Percentiles rank a stretch among this genome's conserved stretches.
These are phyloP conservation scores for Cyclophora albipunctata DNA, from an alignment of 2,888 invertebrate species.

Conservation along the genomic window DNA sequence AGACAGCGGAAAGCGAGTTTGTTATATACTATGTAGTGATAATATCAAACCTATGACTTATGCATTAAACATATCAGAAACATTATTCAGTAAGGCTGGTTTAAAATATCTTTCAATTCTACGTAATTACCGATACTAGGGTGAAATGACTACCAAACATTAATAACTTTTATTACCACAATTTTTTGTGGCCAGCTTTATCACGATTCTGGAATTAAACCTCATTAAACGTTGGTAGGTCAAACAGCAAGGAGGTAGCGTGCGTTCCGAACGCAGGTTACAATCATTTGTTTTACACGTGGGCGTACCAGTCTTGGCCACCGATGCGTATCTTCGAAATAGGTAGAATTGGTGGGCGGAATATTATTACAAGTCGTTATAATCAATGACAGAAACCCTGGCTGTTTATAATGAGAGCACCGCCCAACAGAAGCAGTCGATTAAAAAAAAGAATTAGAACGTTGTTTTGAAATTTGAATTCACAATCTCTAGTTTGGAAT, in stretches of 20 bases:
- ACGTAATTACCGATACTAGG: no score
- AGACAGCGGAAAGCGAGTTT: no score
- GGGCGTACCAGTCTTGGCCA: slow-evolving; percentile 52
- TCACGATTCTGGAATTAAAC: slow-evolving; percentile 18
- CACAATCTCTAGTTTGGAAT: background rate
- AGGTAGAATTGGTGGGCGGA: slow-evolving; percentile 70
- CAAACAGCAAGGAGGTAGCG: slow-evolving; percentile 17
- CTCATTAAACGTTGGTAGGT: slow-evolving; percentile 3
- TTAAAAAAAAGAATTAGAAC: slow-evolving; percentile 26
- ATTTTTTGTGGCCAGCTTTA: slow-evolving; percentile 9
- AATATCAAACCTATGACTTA: no score
- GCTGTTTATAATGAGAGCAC: slow-evolving; percentile 40
- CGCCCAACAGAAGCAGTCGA: slow-evolving; percentile 41
- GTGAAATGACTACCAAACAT: no score
- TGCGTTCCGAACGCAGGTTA: slow-evolving; percentile 23
- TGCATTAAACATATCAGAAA: no score
- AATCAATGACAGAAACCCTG: slow-evolving; percentile 52
- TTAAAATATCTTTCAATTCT: no score
- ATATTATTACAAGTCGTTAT: slow-evolving; percentile 62
- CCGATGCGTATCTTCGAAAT: slow-evolving; percentile 68
- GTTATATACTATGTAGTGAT: no score
- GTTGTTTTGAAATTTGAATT: slow-evolving; percentile 13
- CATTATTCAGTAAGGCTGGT: no score
- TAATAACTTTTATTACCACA: no score
- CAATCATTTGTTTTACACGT: slow-evolving; percentile 45